Evolutionary conservation across 2,888 invertebrate genomes (phyloP).

Genomic region (Muscina levida): DNA sequence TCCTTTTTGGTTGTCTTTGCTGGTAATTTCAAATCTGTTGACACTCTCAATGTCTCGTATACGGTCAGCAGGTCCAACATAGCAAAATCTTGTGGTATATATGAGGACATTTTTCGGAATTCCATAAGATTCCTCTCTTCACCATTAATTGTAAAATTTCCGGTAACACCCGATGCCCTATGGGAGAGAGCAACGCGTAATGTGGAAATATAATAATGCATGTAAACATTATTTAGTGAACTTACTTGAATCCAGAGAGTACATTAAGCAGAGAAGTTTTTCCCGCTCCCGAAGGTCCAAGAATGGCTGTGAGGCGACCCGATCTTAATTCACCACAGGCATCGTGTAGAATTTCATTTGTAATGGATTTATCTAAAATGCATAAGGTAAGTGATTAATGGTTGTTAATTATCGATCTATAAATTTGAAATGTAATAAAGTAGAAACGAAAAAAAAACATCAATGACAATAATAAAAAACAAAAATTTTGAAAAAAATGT

Average conservation of each 20-base stretch:
- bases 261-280: conserved; percentile 89
- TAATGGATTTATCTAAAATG: conserved; percentile 37
- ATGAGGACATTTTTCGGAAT: conserved; percentile 84
- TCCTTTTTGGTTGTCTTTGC: conserved; percentile 82
- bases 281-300: conserved; percentile 88
- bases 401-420: too few species aligned
- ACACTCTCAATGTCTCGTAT: conserved; percentile 89
- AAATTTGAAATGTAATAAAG: too few species aligned
- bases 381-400: conserved; percentile 20
- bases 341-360: conserved; percentile 80
- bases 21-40: conserved; percentile 91
- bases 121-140: conserved; percentile 83
- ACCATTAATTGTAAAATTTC: conserved; percentile 87
- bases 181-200: neutral
- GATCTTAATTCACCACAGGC: conserved; percentile 83
- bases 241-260: conserved; percentile 86
- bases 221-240: neutral
- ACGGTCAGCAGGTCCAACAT: conserved; percentile 91
- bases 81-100: conserved; percentile 93
- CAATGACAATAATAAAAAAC: too few species aligned
- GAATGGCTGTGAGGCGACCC: conserved; percentile 84
- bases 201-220: conserved; percentile 15
- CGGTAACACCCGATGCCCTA: conserved; percentile 80
- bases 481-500: too few species aligned
- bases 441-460: too few species aligned